These are phyloP conservation scores for Hipparchia semele DNA, from an alignment of 2,888 invertebrate species.

Conservation along the genomic window DNA sequence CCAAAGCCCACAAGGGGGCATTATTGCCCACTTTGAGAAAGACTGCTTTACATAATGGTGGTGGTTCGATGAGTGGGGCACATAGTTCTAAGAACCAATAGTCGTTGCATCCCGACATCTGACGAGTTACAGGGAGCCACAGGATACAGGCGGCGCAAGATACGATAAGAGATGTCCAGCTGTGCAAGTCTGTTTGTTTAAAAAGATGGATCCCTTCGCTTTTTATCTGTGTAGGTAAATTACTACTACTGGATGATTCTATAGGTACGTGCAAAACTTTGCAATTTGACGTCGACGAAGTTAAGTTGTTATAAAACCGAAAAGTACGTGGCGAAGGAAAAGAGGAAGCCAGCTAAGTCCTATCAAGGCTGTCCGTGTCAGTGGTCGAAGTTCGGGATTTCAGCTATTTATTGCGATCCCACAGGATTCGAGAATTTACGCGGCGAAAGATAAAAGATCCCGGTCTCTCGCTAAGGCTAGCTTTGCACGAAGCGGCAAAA, in stretches of 20 bases:
- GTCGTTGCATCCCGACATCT: no score
- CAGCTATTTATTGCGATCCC: constrained; percentile 79
- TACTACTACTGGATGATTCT: background rate
- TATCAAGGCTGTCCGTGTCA: constrained; percentile 69
- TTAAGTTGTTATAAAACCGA: constrained; percentile 48
- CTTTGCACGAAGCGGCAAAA: constrained; percentile 12
- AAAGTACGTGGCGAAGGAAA: constrained; percentile 46
- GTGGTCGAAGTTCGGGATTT: constrained; percentile 77
- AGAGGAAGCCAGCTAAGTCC: constrained; percentile 57
- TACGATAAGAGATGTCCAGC: no score
- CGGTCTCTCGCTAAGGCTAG: constrained; percentile 31
- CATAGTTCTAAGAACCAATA: no score
- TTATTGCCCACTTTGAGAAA: no score
- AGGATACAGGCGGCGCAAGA: no score
- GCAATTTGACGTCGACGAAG: constrained; percentile 21
- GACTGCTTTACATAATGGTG: background rate
- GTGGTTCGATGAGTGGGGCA: no score
- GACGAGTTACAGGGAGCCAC: no score
- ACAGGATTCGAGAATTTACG: constrained; percentile 73
- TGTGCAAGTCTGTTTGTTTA: no score
- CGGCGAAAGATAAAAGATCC: constrained; percentile 66
- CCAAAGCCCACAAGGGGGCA: no score
- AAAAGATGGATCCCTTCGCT: background rate
- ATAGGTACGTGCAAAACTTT: background rate
- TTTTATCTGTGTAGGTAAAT: background rate